Evolutionary conservation across 1,140 invertebrate species (phyloP).

Genomic region (Pachypeltis micranthus): DNA sequence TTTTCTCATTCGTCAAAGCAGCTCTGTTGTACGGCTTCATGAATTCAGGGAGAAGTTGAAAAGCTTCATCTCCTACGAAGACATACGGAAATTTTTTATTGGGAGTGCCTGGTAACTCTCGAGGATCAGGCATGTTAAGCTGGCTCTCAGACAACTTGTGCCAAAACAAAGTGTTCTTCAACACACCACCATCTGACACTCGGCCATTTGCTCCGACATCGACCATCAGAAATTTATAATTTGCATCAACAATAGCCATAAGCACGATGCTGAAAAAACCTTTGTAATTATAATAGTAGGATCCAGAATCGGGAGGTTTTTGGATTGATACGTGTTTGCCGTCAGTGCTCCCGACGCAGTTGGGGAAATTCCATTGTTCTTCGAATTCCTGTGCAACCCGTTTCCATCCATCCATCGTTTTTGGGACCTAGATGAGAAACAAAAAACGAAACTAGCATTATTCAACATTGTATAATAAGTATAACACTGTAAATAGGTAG

Average conservation of each 20-base stretch:
- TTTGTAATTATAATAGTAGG: conserved; percentile 38
- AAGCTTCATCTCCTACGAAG: too few species aligned
- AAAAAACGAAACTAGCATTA: too few species aligned
- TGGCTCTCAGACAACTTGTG: conserved; percentile 19
- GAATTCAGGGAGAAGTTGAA: too few species aligned
- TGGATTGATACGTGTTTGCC: conserved; percentile 35
- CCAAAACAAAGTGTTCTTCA: conserved; percentile 17
- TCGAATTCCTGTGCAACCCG: conserved; percentile 29
- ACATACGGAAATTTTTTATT: too few species aligned
- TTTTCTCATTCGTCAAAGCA: too few species aligned
- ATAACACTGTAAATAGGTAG: too few species aligned
- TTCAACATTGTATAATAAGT: too few species aligned
- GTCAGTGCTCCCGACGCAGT: conserved; percentile 33
- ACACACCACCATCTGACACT: conserved; percentile 32
- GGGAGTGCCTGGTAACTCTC: conserved; percentile 26
- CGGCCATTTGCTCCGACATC: conserved; percentile 37
- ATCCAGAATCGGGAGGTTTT: conserved; percentile 31
- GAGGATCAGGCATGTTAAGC: conserved; percentile 28
- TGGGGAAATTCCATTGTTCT: conserved; percentile 31
- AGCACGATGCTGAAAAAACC: conserved; percentile 37
- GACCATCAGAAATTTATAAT: conserved; percentile 37
- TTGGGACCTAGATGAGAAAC: too few species aligned
- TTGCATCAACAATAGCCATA: conserved; percentile 38
- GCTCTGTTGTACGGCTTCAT: too few species aligned
- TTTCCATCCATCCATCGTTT: conserved; percentile 29